Evolutionary conservation across 2,888 invertebrate genomes (phyloP).

Genomic region (Serripes groenlandicus): DNA sequence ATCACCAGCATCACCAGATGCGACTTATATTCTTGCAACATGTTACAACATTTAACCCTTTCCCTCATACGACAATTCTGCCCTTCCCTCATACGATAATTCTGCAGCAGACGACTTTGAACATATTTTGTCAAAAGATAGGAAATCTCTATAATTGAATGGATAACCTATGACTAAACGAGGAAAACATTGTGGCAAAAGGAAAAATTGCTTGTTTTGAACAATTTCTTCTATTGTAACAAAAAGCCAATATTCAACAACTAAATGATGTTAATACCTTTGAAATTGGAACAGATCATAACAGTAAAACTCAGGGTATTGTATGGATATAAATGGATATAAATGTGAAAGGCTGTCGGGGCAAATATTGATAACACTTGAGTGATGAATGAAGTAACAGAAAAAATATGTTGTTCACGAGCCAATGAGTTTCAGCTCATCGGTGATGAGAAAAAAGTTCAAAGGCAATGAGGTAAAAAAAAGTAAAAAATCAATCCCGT

Average conservation of each 20-base stretch:
- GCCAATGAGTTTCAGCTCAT: constrained; percentile 8
- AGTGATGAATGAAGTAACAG: constrained; percentile 7
- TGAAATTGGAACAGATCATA: not conserved
- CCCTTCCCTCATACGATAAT: no score
- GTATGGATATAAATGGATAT: not conserved
- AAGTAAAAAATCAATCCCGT: constrained; percentile 26
- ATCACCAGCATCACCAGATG: no score
- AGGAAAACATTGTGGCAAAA: not conserved
- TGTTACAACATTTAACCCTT: constrained; percentile 12
- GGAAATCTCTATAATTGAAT: no score
- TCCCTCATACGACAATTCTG: not conserved
- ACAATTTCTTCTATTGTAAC: not conserved
- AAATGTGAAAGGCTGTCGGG: not conserved
- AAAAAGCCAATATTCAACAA: no score
- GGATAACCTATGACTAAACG: no score
- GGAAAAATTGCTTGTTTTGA: not conserved
- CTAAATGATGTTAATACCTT: no score
- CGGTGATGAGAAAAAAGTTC: constrained; percentile 16
- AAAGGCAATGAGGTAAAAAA: constrained; percentile 26
- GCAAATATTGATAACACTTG: constrained; percentile 14
- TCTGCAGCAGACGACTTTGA: no score
- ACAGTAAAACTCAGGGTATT: not conserved
- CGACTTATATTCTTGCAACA: constrained; percentile 11
- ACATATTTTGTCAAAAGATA: no score
- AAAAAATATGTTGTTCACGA: constrained; percentile 30